Base-by-base conservation (phyloP, 1,140 invertebrate species). In the Megathymus violae region DNA sequence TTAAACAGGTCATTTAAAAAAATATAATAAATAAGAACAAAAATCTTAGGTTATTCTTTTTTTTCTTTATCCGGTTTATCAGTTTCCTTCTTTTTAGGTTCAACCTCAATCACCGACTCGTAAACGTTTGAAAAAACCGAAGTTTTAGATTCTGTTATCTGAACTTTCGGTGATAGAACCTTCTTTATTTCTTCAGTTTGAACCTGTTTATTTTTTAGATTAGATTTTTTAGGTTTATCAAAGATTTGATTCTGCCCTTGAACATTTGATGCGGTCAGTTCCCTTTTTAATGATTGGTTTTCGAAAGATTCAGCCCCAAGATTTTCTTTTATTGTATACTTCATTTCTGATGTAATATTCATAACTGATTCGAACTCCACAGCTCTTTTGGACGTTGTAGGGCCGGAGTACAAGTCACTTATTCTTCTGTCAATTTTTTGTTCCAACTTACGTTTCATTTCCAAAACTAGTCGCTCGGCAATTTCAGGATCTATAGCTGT, bases 151-250 rank as follows among this genome's bases (percentile, higher is more conserved):
- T 58, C 52, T 0, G 41, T 58, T 41, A 72, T 69, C 15, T 69
- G 61, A 13, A 84, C 79, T 63, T 71, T 83, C 27, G 60, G 62
- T 13, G 58, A 41, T 31, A 41, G 52, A 11, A 34, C 56, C 47
- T 59, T 71, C 4, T 54, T 43, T 27, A 15, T 47, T 19, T 65
- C 50, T 10, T 75, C 63, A 0, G 81, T 86, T 70, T 82, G 83
- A 17, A 74, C 51, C 36, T 63, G 64, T 11, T 69, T 52, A 43
- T 64, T 51, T 67, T 80, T 85, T 38, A 83, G 62, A 71, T 67
- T 83, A 7, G 78, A 80, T 62, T 77, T 80, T n/a, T 68, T 71
- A 3, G 15, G 4, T 62, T 65, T 62, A 31, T 7, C 27, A 7
- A 9, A 31, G n/a, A n/a, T n/a, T n/a, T n/a, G n/a, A n/a, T n/a